Percentiles rank a stretch among this genome's conserved stretches.
phyloP scores from a whole-genome alignment of 2,888 invertebrate species.

The Synanthedon myopaeformis region DNA sequence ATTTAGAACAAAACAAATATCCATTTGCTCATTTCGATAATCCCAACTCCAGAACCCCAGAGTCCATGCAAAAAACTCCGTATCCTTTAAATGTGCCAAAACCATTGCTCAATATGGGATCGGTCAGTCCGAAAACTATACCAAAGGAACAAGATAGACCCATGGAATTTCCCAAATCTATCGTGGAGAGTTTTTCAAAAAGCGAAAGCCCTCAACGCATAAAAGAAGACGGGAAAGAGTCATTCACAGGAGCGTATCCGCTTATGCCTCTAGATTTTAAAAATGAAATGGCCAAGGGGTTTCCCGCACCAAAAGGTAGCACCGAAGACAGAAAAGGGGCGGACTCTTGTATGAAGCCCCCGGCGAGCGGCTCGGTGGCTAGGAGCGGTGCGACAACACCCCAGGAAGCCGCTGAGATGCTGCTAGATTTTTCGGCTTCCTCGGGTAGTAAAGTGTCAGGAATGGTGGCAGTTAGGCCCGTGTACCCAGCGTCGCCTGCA shows the following conservation, averaged over 20 bases:
- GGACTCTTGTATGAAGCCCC: conserved; percentile 60
- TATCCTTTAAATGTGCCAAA: conserved; percentile 61
- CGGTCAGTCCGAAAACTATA: conserved; percentile 54
- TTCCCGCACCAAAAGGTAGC: conserved; percentile 55
- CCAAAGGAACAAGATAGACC: conserved; percentile 42
- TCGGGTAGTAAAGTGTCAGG: conserved; percentile 69
- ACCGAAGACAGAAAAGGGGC: conserved; percentile 60
- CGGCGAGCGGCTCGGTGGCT: conserved; percentile 51
- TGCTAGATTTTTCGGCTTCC: conserved; percentile 75
- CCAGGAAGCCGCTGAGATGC: conserved; percentile 74
- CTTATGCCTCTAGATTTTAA: conserved; percentile 57
- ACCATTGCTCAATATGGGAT: conserved; percentile 54
- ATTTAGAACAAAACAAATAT: conserved; percentile 56
- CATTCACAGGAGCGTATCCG: conserved; percentile 41
- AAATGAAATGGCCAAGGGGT: conserved; percentile 58
- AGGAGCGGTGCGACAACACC: conserved; percentile 60
- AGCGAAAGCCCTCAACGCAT: conserved; percentile 42
- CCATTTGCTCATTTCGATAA: conserved; percentile 56
- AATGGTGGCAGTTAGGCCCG: conserved; percentile 66
- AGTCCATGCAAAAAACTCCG: conserved; percentile 49
- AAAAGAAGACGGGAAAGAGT: conserved; percentile 53
- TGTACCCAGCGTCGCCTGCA: conserved; percentile 74
- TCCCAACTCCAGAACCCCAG: conserved; percentile 37
- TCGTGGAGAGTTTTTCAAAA: conserved; percentile 49
- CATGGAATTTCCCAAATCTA: conserved; percentile 45